These are phyloP conservation scores for Pyrrhia umbra DNA, from an alignment of 2,888 invertebrate species.

Conservation along the genomic window DNA sequence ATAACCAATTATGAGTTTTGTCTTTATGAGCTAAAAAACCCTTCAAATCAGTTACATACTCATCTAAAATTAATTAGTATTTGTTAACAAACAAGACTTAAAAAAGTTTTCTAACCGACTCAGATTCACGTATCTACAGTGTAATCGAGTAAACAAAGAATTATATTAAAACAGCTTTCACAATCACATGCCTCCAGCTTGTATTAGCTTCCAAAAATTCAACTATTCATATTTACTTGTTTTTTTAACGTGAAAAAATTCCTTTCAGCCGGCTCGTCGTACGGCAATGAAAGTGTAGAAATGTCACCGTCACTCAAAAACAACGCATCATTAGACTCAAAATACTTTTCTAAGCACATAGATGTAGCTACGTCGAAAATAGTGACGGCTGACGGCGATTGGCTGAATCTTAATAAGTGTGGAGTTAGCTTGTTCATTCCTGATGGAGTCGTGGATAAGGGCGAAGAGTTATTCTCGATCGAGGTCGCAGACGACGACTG, in stretches of 20 bases:
- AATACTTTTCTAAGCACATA: slow-evolving; percentile 73
- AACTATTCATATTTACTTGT: too few species aligned
- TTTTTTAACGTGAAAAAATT: slow-evolving; percentile 1
- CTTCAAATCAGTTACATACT: too few species aligned
- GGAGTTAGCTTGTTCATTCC: slow-evolving; percentile 96
- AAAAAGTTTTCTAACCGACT: too few species aligned
- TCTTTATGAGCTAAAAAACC: too few species aligned
- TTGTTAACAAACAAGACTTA: too few species aligned
- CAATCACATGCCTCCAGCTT: slow-evolving; percentile 53
- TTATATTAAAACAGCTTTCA: neutral
- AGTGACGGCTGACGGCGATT: slow-evolving; percentile 91
- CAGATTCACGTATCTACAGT: too few species aligned
- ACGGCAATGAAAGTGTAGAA: slow-evolving; percentile 87
- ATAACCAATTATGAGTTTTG: too few species aligned
- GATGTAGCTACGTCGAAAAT: slow-evolving; percentile 86
- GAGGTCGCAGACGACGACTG: slow-evolving; percentile 97
- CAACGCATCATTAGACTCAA: slow-evolving; percentile 83
- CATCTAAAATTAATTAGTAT: too few species aligned
- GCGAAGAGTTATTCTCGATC: slow-evolving; percentile 95
- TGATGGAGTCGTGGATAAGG: slow-evolving; percentile 96
- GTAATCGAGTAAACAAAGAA: too few species aligned
- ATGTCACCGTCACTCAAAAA: slow-evolving; percentile 86
- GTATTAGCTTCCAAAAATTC: too few species aligned
- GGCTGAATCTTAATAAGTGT: slow-evolving; percentile 92
- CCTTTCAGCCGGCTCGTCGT: slow-evolving; percentile 85